Percentiles rank a stretch among this genome's conserved stretches.
These are phyloP conservation scores for Nineta flava DNA, from an alignment of 2,888 invertebrate species.

Conservation along the genomic window DNA sequence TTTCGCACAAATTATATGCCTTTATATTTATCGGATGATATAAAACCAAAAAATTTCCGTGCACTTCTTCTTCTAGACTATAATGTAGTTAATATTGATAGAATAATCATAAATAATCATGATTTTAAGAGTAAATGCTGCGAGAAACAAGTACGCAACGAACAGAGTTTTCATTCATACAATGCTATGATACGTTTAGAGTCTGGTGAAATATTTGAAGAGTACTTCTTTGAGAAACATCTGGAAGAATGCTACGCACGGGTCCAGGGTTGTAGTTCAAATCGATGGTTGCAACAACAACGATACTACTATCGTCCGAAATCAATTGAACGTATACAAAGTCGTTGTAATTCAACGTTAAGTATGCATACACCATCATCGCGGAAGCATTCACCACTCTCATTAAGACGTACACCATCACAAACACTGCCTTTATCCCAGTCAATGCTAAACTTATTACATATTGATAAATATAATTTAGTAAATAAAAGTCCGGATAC, in stretches of 20 bases:
- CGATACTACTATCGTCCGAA: neutral
- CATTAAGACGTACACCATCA: neutral
- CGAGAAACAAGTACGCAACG: slow-evolving; percentile 10
- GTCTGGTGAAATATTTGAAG: slow-evolving; percentile 10
- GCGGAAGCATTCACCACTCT: neutral
- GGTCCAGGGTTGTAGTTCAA: slow-evolving; percentile 1
- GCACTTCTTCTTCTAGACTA: slow-evolving; percentile 3
- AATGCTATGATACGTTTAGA: slow-evolving; percentile 12
- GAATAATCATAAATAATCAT: slow-evolving; percentile 5
- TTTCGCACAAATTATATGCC: slow-evolving; percentile 5
- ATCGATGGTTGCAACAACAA: neutral
- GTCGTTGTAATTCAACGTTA: neutral
- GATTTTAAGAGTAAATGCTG: slow-evolving; percentile 10
- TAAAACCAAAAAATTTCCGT: slow-evolving; percentile 6
- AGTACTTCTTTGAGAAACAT: slow-evolving; percentile 7
- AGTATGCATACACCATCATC: neutral
- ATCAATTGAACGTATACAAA: neutral
- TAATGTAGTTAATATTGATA: slow-evolving; percentile 6
- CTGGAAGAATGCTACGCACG: slow-evolving; percentile 1
- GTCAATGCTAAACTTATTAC: slow-evolving; percentile 13
- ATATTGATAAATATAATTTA: slow-evolving; percentile 6
- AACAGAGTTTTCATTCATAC: slow-evolving; percentile 11
- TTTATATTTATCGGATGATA: slow-evolving; percentile 7
- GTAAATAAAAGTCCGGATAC: slow-evolving; percentile 8
- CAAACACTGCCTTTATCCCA: slow-evolving; percentile 17